Evolutionary conservation across 2,888 invertebrate genomes (phyloP).

Genomic region (Globia sparganii): DNA sequence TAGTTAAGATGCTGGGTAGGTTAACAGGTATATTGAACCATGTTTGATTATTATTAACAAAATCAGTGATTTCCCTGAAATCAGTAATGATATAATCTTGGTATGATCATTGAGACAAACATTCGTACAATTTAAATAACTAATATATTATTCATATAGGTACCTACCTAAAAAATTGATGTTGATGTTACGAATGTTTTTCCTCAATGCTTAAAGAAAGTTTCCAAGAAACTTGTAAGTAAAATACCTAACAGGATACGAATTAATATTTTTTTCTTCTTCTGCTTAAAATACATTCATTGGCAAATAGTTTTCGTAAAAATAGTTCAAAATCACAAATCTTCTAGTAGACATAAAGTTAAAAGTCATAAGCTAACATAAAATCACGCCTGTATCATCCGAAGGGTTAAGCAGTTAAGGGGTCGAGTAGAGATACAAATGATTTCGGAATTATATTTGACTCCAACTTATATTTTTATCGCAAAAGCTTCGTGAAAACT

Average conservation of each 20-base stretch:
- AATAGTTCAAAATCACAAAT: background rate
- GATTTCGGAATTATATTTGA: background rate
- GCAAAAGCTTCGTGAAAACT: background rate
- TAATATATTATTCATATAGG: background rate
- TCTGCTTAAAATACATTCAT: background rate
- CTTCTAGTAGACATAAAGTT: background rate
- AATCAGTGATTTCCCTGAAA: background rate
- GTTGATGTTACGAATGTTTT: constrained; percentile 9
- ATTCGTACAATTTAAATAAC: background rate
- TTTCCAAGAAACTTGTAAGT: constrained; percentile 19
- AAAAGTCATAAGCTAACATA: background rate
- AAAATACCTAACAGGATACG: background rate
- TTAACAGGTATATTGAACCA: background rate
- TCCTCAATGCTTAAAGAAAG: constrained; percentile 32
- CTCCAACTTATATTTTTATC: background rate
- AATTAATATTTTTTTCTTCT: background rate
- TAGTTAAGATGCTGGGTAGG: background rate
- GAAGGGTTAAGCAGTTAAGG: too few relatives aligned
- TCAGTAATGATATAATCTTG: too few relatives aligned
- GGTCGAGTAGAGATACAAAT: background rate
- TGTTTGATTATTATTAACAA: background rate
- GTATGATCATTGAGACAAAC: background rate
- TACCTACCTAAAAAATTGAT: background rate
- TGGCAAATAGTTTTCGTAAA: background rate
- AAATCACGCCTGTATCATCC: background rate